Percentiles rank a stretch among this genome's conserved stretches.
These are phyloP conservation scores for Xiphorhynchus elegans DNA, from an alignment of 2,113 vertebrate species.

Conservation along the genomic window DNA sequence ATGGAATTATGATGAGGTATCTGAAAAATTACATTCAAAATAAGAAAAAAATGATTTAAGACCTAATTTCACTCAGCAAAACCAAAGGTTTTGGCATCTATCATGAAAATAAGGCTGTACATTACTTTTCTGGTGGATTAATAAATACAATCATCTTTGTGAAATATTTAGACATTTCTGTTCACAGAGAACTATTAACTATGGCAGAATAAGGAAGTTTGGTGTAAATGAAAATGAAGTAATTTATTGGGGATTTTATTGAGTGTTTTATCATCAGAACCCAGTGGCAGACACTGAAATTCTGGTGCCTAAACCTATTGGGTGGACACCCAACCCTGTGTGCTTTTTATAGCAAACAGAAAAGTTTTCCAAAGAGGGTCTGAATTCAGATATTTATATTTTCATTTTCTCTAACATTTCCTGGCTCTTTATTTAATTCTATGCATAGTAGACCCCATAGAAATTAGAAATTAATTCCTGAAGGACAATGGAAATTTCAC, in stretches of 20 bases:
- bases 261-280: not conserved
- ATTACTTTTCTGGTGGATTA: not conserved
- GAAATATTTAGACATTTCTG: not conserved
- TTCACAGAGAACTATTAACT: not conserved
- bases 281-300: not conserved
- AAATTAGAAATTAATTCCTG: not conserved
- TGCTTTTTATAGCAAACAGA: not conserved
- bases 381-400: not conserved
- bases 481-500: not conserved
- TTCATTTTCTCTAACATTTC: not conserved
- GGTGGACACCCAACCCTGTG: not conserved
- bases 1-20: not conserved
- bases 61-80: not conserved
- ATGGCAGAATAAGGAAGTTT: not conserved
- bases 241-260: not conserved
- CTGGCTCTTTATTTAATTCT: not conserved
- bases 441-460: not conserved
- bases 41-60: not conserved
- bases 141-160: not conserved
- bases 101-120: not conserved
- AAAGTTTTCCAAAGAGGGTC: not conserved
- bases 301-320: not conserved
- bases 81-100: not conserved
- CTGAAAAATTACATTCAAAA: not conserved
- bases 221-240: not conserved